Conservation (phyloP, 2,888 invertebrate genomes). For the Apodemia zela region DNA sequence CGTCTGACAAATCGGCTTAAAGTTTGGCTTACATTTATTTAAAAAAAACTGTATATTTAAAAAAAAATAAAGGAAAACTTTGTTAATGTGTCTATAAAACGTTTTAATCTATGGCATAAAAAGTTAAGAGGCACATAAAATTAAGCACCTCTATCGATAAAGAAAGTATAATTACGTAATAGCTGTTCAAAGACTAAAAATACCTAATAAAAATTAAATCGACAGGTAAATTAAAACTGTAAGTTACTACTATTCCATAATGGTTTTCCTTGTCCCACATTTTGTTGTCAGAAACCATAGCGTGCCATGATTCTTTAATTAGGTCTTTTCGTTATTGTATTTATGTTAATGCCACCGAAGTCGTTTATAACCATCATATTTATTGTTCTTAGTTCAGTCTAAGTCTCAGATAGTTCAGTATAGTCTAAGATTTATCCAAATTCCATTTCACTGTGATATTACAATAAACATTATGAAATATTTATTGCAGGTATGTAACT, state of each 20-base stretch:
- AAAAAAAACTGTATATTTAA: too few relatives aligned
- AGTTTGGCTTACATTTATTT: too few relatives aligned
- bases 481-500: background rate
- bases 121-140: too few relatives aligned
- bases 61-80: too few relatives aligned
- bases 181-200: too few relatives aligned
- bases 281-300: constrained; percentile 28
- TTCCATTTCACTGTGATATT: constrained; percentile 19
- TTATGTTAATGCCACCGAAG: constrained; percentile 3
- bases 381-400: constrained; percentile 21
- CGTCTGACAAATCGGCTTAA: too few relatives aligned
- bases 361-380: constrained; percentile 4
- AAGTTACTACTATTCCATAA: background rate
- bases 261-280: constrained; percentile 32
- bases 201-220: background rate
- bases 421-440: constrained; percentile 13
- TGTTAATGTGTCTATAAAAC: too few relatives aligned
- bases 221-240: background rate
- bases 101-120: too few relatives aligned
- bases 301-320: constrained; percentile 24
- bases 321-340: constrained; percentile 10
- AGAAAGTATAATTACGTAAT: too few relatives aligned
- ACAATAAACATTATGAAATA: background rate
- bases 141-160: too few relatives aligned
- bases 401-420: background rate